Conservation (phyloP, 2,113 vertebrate genomes). For the Hydrolagus affinis region DNA sequence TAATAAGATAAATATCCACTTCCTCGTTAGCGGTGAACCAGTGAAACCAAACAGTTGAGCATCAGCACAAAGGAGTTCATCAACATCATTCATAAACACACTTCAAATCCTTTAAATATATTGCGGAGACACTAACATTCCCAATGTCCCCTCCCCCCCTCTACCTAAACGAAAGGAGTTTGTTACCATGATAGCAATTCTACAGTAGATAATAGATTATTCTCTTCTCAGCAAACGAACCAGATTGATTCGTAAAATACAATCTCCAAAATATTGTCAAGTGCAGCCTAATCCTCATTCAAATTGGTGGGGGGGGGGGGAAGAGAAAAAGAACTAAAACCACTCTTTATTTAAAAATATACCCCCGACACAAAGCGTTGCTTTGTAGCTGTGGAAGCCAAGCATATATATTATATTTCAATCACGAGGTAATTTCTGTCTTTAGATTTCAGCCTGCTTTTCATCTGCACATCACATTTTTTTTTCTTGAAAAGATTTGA, state of each 20-base stretch:
- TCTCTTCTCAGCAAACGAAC: background rate
- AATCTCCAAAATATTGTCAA: background rate
- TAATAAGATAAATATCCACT: background rate
- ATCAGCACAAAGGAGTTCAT: background rate
- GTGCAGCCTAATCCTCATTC: background rate
- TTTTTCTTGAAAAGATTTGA: background rate
- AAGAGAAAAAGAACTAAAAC: background rate
- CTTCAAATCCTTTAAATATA: conserved; percentile 12
- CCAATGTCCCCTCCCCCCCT: background rate
- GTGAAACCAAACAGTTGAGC: background rate
- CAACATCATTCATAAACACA: conserved; percentile 17
- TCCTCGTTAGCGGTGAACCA: background rate
- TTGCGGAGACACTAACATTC: background rate
- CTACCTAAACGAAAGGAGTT: background rate
- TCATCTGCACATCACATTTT: background rate
- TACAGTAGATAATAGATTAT: background rate
- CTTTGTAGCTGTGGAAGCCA: background rate
- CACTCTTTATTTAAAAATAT: background rate
- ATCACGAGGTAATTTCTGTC: background rate
- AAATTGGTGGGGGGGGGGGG: no score
- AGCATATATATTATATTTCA: background rate
- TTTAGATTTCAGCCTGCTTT: background rate
- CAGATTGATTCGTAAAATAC: no score
- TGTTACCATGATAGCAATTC: background rate
- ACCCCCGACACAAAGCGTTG: background rate